Evolutionary conservation across 35 echinoderm and acorn worm species (phyloP).

Genomic region (Holothuria glaberrima): DNA sequence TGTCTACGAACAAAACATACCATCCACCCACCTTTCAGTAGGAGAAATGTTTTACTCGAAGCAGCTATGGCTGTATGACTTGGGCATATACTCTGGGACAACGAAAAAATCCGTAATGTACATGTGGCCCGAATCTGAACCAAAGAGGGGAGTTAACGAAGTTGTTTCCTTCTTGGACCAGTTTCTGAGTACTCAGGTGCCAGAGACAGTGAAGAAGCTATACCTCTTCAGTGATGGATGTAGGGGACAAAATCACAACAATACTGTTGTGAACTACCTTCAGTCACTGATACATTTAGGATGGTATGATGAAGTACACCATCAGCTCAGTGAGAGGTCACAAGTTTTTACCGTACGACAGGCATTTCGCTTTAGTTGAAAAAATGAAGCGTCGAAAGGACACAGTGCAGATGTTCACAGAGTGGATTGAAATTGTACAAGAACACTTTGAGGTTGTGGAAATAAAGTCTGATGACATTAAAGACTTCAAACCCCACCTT

Average conservation of each 20-base stretch:
- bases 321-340: too few relatives aligned
- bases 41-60: constrained; percentile 37
- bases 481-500: too few relatives aligned
- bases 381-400: too few relatives aligned
- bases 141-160: constrained; percentile 30
- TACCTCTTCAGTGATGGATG: constrained; percentile 33
- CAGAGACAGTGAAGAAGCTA: not conserved
- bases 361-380: too few relatives aligned
- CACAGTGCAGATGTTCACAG: too few relatives aligned
- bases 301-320: too few relatives aligned
- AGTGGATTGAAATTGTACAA: too few relatives aligned
- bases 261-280: too few relatives aligned
- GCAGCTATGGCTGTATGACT: constrained; percentile 6
- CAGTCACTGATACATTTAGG: too few relatives aligned
- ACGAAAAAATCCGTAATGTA: constrained; percentile 13
- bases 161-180: constrained; percentile 35
- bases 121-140: constrained; percentile 20
- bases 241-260: not conserved
- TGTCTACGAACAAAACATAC: constrained; percentile 23
- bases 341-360: too few relatives aligned
- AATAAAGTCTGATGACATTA: too few relatives aligned
- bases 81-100: constrained; percentile 5
- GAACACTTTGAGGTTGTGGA: too few relatives aligned
- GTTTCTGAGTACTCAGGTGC: constrained; percentile 1
- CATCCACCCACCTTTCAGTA: constrained; percentile 4